Evolutionary conservation across 2,888 invertebrate species (phyloP).

Genomic region (Coronaproctus castanopsis): DNA sequence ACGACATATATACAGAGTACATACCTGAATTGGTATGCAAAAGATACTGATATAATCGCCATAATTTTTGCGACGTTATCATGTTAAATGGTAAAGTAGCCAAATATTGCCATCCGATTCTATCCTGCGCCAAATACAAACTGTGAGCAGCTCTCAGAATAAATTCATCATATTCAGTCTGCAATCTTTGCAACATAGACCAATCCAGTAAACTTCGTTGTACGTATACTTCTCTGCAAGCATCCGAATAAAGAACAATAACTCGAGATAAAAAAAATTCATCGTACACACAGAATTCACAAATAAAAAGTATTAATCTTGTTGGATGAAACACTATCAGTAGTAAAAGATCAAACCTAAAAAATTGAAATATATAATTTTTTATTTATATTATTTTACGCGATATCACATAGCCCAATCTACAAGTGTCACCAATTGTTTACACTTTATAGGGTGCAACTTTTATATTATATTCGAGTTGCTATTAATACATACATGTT

Average conservation of each 20-base stretch:
- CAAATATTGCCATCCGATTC: constrained; percentile 64
- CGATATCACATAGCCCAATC: too few relatives aligned
- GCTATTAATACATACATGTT: too few relatives aligned
- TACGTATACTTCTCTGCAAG: constrained; percentile 5
- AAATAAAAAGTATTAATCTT: neutral
- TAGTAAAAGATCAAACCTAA: too few relatives aligned
- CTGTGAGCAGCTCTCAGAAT: constrained; percentile 45
- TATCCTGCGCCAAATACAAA: constrained; percentile 46
- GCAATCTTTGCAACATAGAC: constrained; percentile 33
- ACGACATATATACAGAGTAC: neutral
- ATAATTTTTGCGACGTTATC: constrained; percentile 27
- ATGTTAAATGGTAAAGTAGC: constrained; percentile 48
- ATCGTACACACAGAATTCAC: neutral
- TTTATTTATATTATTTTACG: too few relatives aligned
- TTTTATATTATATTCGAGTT: too few relatives aligned
- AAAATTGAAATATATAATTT: too few relatives aligned
- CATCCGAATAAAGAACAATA: too few relatives aligned
- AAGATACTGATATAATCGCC: constrained; percentile 13
- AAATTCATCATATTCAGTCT: constrained; percentile 52
- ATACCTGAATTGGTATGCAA: constrained; percentile 14
- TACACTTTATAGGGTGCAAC: too few relatives aligned
- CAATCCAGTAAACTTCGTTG: constrained; percentile 14
- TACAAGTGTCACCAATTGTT: too few relatives aligned
- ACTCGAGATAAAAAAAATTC: neutral
- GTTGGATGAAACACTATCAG: neutral